Base-by-base conservation (phyloP, 2,113 vertebrate species). In the Eulacestoma nigropectus region DNA sequence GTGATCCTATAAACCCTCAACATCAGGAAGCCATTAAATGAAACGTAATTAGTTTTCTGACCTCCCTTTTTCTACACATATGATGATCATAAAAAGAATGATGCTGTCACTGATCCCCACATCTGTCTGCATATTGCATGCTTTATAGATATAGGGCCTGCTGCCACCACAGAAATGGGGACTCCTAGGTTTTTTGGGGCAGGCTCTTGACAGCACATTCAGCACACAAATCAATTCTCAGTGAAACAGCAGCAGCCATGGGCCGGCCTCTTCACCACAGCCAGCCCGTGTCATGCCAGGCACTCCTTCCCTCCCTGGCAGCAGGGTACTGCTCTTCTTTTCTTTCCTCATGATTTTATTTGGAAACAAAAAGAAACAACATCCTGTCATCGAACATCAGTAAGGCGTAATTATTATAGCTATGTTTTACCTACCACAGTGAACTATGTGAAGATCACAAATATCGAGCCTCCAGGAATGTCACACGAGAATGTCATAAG, bases 361-460 rank as follows among this genome's bases (percentile, higher is more conserved):
- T 95, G 75, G 86, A 96, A 95, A 97, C 78, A 91, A 75, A 96
- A 95, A 92, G 93, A 89, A 92, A 89, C 55, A 94, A 96, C 91
- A 89, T 82, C 53, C 70, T 90, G 72, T 93, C 95, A 94, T 82
- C 57, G 14, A 95, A 95, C 74, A 87, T 50, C 74, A 95, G 83
- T 75, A 87, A 81, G 39, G 80, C 3, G 0, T 73, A 92, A 96
- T 92, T 93, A 92, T 75, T 77, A 84, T 44, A 90, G 92, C 79
- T 78, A 78, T 13, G 9, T 95, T 95, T 96, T 92, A 93, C 86
- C 95, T 89, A 93, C 90, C 84, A 92, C 59, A 21, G 88, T 64
- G 92, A 95, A 84, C 4, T 47, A 47, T 55, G 83, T 72, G 84
- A 96, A 67, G 92, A 93, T 84, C 84, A 95, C 72, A 95, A 87